Conservation (phyloP, 2,797 vertebrate species). For the Spinibarbus caldwelli region DNA sequence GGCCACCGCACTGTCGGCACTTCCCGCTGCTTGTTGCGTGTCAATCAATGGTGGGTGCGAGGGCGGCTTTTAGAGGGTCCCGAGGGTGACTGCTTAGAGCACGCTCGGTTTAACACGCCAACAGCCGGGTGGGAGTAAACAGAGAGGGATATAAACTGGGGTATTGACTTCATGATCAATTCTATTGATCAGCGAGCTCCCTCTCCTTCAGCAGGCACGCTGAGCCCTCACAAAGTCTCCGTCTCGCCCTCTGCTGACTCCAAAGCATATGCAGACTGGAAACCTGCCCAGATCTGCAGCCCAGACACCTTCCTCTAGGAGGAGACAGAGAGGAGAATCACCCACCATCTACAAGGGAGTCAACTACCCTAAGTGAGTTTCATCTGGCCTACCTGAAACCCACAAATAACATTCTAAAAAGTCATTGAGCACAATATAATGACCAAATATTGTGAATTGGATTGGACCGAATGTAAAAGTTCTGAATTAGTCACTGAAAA, state of each 20-base stretch:
- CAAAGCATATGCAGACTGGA: slow-evolving; percentile 47
- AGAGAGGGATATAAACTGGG: slow-evolving; percentile 77
- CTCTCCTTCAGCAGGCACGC: slow-evolving; percentile 70
- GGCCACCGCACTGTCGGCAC: slow-evolving; percentile 74
- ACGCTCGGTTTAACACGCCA: slow-evolving; percentile 80
- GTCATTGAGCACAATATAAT: neutral
- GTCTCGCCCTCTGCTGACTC: slow-evolving; percentile 53
- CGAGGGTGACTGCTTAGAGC: slow-evolving; percentile 75
- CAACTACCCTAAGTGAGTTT: neutral
- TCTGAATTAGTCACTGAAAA: neutral
- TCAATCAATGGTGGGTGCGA: slow-evolving; percentile 78
- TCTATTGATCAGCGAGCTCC: slow-evolving; percentile 76
- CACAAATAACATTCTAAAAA: neutral
- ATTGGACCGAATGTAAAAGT: neutral
- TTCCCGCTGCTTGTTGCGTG: slow-evolving; percentile 76
- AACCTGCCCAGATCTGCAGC: slow-evolving; percentile 63
- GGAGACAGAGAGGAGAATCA: slow-evolving; percentile 71
- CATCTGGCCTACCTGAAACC: neutral
- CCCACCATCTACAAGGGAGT: neutral
- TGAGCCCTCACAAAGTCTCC: slow-evolving; percentile 66
- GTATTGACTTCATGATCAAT: slow-evolving; percentile 80
- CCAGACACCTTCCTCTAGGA: slow-evolving; percentile 73
- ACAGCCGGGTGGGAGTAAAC: slow-evolving; percentile 75
- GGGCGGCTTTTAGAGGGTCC: slow-evolving; percentile 77
- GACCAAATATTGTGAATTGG: neutral